Evolutionary conservation across 1,140 invertebrate species (phyloP).

Genomic region (Zelostemma sp.): DNA sequence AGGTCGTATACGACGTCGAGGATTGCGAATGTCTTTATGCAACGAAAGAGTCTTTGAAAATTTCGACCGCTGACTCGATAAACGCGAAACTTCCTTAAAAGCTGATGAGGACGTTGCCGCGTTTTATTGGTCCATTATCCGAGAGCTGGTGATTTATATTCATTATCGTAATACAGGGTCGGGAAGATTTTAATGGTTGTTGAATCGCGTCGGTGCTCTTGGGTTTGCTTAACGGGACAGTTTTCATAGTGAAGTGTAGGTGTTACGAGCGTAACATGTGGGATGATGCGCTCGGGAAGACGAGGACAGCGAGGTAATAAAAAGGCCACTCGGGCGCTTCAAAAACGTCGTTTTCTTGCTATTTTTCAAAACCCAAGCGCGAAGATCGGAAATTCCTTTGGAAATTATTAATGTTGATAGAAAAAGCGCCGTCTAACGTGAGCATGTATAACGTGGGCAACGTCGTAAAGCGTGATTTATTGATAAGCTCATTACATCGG

Average conservation of each 20-base stretch:
- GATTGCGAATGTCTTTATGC: no score
- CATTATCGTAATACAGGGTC: constrained; percentile 2
- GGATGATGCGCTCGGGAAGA: constrained; percentile 20
- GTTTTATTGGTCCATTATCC: constrained; percentile 14
- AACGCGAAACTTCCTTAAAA: not conserved
- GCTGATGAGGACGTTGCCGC: not conserved
- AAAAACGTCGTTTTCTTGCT: constrained; percentile 13
- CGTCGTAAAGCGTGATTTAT: constrained; percentile 9
- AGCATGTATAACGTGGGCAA: not conserved
- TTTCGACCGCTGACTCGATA: no score
- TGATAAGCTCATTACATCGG: constrained; percentile 15
- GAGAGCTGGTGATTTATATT: constrained; percentile 9
- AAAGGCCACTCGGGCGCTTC: constrained; percentile 19
- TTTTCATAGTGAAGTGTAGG: constrained; percentile 24
- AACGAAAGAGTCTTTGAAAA: no score
- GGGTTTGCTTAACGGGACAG: constrained; percentile 20
- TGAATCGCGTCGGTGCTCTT: constrained; percentile 15
- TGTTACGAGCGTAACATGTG: constrained; percentile 26
- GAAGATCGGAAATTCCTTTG: not conserved
- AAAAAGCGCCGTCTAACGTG: not conserved
- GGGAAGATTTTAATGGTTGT: constrained; percentile 1
- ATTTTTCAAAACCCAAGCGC: no score
- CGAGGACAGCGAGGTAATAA: constrained; percentile 31
- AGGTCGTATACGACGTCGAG: constrained; percentile 22
- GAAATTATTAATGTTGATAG: not conserved